Evolutionary conservation across 2,888 invertebrate species (phyloP).

Genomic region (Zelleria hepariella): DNA sequence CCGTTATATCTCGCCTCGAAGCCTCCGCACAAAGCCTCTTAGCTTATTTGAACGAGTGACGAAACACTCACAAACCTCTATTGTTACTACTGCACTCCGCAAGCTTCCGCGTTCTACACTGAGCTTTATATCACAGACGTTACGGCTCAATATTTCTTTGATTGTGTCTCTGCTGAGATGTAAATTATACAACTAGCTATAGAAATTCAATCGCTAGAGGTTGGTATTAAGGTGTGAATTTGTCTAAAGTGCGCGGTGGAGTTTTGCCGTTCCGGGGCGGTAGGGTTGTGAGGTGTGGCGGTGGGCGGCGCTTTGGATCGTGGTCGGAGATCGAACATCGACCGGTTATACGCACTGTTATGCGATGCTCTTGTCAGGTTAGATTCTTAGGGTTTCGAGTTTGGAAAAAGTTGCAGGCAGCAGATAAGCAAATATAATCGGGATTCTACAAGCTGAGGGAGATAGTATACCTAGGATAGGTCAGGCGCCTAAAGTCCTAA

Average conservation of each 20-base stretch:
- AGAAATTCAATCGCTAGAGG: not conserved
- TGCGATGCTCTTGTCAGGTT: not conserved
- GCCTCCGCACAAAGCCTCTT: slow-evolving; percentile 47
- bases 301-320: slow-evolving; percentile 10
- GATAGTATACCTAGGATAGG: too few relatives aligned
- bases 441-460: too few relatives aligned
- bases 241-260: not conserved
- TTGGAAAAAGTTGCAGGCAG: not conserved
- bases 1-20: slow-evolving; percentile 36
- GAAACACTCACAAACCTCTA: slow-evolving; percentile 45
- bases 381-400: not conserved
- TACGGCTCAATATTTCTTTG: not conserved
- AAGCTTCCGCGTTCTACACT: not conserved
- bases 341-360: not conserved
- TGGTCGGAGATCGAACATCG: slow-evolving; percentile 3
- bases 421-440: too few relatives aligned
- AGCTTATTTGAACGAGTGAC: slow-evolving; percentile 49
- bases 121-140: not conserved
- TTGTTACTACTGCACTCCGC: slow-evolving; percentile 46
- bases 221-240: not conserved
- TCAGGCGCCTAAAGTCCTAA: too few relatives aligned
- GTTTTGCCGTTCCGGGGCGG: not conserved
- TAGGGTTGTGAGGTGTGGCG: slow-evolving; percentile 5
- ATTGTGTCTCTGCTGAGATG: not conserved
- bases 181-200: not conserved